phyloP scores from a whole-genome alignment of 2,797 vertebrate species.

The Eulemur albifrons region DNA sequence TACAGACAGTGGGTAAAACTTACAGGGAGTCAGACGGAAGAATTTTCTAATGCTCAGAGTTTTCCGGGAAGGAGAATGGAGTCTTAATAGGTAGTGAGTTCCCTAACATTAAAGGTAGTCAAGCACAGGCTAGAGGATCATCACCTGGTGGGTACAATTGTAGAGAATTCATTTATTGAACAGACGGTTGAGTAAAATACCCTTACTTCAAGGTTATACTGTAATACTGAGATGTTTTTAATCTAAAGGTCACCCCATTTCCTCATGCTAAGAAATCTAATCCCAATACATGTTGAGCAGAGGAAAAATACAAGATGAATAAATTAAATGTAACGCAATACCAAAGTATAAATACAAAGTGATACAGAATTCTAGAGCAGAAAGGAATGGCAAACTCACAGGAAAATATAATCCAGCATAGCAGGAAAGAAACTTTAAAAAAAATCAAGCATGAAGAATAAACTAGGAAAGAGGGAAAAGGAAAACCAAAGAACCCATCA shows the following conservation, averaged over 20 bases:
- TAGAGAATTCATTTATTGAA: slow-evolving; percentile 1
- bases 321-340: slow-evolving; percentile 63
- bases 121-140: background rate
- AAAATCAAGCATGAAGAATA: background rate
- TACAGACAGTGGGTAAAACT: background rate
- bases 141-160: background rate
- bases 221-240: slow-evolving; percentile 48
- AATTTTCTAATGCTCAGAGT: background rate
- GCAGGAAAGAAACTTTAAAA: background rate
- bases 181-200: slow-evolving; percentile 6
- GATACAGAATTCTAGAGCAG: background rate
- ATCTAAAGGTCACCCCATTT: slow-evolving; percentile 63
- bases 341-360: slow-evolving; percentile 60
- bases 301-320: slow-evolving; percentile 56
- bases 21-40: background rate
- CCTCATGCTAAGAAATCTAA: slow-evolving; percentile 66
- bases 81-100: background rate
- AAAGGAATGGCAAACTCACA: background rate
- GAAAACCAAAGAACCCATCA: background rate
- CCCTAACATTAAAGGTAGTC: background rate
- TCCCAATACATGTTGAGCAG: slow-evolving; percentile 57
- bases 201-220: slow-evolving; percentile 27
- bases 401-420: background rate
- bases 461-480: background rate
- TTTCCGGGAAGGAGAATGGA: background rate